phyloP scores from a whole-genome alignment of 2,797 vertebrate genomes.

The Pseudocheirus occidentalis region DNA sequence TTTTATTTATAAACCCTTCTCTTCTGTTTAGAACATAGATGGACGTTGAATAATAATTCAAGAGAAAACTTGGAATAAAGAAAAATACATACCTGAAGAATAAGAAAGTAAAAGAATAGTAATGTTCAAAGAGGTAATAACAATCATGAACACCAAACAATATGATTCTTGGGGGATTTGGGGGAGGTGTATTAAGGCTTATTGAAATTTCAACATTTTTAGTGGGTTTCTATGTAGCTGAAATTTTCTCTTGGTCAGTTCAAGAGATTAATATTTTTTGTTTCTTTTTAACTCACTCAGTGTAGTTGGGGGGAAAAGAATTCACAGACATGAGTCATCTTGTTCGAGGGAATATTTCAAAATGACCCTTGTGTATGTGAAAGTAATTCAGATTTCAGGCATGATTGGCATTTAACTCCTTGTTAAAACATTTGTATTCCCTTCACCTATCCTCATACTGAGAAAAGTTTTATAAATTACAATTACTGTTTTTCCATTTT shows the following conservation, averaged over 20 bases:
- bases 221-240: neutral
- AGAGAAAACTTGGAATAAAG: neutral
- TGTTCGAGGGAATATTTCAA: neutral
- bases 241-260: neutral
- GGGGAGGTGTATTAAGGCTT: neutral
- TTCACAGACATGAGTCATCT: slow-evolving; percentile 8
- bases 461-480: too few species aligned
- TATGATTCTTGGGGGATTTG: neutral
- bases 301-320: neutral
- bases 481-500: too few species aligned
- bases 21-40: slow-evolving; percentile 23
- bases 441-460: too few species aligned
- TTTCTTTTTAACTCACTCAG: neutral
- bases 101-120: neutral
- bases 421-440: too few species aligned
- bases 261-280: neutral
- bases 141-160: neutral
- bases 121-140: slow-evolving; percentile 18
- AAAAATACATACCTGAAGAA: neutral
- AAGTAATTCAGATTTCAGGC: slow-evolving; percentile 25
- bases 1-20: neutral
- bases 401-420: neutral
- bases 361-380: slow-evolving; percentile 26
- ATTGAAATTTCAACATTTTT: neutral
- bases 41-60: slow-evolving; percentile 13